Conservation (phyloP, 2,113 vertebrate genomes). For the Cepphus grylle region DNA sequence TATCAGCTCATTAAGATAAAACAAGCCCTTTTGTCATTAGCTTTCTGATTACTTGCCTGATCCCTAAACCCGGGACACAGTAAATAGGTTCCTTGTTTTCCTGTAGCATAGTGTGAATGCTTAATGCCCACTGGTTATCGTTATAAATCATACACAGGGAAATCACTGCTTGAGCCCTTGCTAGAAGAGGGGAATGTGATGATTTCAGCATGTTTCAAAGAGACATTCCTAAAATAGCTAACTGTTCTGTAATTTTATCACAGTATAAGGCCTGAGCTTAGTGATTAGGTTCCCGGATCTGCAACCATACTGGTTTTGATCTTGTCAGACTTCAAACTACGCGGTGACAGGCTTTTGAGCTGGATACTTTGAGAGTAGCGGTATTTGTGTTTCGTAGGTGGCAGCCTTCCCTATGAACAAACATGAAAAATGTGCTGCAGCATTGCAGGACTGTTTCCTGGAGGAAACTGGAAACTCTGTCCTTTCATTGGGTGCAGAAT, state of each 20-base stretch:
- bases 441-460: not conserved
- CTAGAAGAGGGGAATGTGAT: not conserved
- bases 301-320: not conserved
- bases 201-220: conserved; percentile 23
- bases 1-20: conserved; percentile 37
- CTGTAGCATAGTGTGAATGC: not conserved
- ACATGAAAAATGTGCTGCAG: not conserved
- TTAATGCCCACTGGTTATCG: not conserved
- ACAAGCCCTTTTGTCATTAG: not conserved
- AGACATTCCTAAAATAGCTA: conserved; percentile 19
- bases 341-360: not conserved
- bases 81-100: not conserved
- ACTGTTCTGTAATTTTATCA: conserved; percentile 30
- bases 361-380: not conserved
- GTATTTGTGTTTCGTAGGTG: not conserved
- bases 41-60: not conserved
- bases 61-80: not conserved
- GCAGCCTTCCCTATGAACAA: not conserved
- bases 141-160: not conserved
- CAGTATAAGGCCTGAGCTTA: not conserved
- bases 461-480: not conserved
- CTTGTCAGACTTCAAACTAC: not conserved
- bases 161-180: not conserved
- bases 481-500: not conserved
- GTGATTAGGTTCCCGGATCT: not conserved